Evolutionary conservation across 1,140 invertebrate species (phyloP).

Genomic region (Melanaphis sacchari): DNA sequence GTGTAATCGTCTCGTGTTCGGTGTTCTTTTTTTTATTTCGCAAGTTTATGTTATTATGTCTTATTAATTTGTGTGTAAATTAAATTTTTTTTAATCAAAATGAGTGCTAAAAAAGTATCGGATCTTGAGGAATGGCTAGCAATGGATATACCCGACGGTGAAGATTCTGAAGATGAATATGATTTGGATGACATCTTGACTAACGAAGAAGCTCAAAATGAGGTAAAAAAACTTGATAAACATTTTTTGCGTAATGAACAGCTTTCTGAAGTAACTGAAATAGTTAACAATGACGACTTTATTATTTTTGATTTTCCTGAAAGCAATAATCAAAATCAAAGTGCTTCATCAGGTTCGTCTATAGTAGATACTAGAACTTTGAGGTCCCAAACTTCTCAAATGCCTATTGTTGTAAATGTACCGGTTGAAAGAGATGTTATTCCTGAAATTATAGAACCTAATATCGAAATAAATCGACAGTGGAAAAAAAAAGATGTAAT

Average conservation of each 20-base stretch:
- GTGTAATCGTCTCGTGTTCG: neutral
- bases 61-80: conserved; percentile 20
- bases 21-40: conserved; percentile 20
- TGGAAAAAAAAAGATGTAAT: neutral
- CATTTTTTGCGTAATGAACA: conserved; percentile 5
- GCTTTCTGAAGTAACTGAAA: conserved; percentile 9
- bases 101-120: conserved; percentile 21
- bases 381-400: conserved; percentile 23
- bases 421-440: neutral
- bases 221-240: conserved; percentile 12
- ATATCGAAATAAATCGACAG: conserved; percentile 7
- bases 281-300: neutral
- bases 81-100: neutral
- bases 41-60: neutral
- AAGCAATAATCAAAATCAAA: conserved; percentile 6
- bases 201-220: conserved; percentile 24
- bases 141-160: neutral
- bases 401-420: conserved; percentile 8
- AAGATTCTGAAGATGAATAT: conserved; percentile 26
- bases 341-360: conserved; percentile 8
- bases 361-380: conserved; percentile 9
- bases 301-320: conserved; percentile 18
- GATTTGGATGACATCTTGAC: conserved; percentile 12
- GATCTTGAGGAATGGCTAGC: conserved; percentile 26
- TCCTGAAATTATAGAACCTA: neutral